Evolutionary conservation across 2,888 invertebrate species (phyloP).

Genomic region (Dyspetes luteomarginatus): DNA sequence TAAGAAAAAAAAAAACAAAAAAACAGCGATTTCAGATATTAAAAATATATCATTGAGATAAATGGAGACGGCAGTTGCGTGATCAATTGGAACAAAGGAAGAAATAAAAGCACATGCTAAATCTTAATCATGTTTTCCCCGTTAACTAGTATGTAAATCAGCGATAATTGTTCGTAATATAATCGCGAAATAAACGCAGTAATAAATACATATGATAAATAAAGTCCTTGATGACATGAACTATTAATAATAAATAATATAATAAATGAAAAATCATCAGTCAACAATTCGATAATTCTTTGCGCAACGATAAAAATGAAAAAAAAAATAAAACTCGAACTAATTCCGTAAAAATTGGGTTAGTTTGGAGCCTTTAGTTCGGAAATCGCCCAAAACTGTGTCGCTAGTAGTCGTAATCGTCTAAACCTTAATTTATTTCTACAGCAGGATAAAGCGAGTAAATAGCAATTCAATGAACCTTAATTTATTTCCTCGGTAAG

Average conservation of each 20-base stretch:
- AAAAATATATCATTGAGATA: constrained; percentile 5
- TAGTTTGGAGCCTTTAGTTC: too few species aligned
- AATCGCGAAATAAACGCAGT: constrained; percentile 18
- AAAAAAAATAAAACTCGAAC: background rate
- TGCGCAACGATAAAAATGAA: background rate
- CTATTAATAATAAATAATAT: background rate
- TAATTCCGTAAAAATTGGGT: too few species aligned
- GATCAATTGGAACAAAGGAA: constrained; percentile 20
- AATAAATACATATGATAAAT: constrained; percentile 8
- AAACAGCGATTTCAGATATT: background rate
- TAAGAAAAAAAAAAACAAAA: background rate
- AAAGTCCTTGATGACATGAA: background rate
- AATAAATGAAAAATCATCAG: background rate
- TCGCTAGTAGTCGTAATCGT: too few species aligned
- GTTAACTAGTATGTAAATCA: constrained; percentile 45
- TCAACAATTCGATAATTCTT: background rate
- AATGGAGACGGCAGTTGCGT: constrained; percentile 1
- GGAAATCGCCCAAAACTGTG: too few species aligned
- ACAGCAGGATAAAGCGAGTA: too few species aligned
- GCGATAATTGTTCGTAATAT: constrained; percentile 31
- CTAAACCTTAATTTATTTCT: too few species aligned
- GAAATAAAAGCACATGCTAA: too few species aligned
- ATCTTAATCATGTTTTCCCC: too few species aligned
- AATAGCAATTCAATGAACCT: too few species aligned
- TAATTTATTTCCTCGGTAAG: too few species aligned